A percentile compares a stretch with the other conserved stretches of the same genome.
phyloP scores from a whole-genome alignment of 2,888 invertebrate genomes.

The Endotricha flammealis region DNA sequence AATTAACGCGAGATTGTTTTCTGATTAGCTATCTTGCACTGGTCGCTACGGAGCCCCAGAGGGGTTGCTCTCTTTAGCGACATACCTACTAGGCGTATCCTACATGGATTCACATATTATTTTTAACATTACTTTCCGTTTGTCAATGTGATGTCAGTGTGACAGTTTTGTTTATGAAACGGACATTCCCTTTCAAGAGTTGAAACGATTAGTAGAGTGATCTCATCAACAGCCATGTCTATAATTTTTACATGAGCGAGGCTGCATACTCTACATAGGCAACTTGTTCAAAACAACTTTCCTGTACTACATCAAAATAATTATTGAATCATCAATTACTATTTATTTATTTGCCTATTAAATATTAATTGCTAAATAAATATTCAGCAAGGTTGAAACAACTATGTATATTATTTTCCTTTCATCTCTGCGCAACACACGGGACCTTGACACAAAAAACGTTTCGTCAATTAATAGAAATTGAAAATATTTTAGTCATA shows the following conservation, averaged over 20 bases:
- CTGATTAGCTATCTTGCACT: constrained; percentile 13
- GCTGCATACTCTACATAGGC: too few species aligned
- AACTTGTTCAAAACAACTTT: too few species aligned
- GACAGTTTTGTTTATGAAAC: too few species aligned
- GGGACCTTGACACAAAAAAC: constrained; percentile 58
- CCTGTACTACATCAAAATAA: not conserved
- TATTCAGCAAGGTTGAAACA: constrained; percentile 57
- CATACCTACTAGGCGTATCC: too few species aligned
- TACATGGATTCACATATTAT: too few species aligned
- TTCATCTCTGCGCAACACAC: constrained; percentile 59
- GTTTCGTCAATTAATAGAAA: constrained; percentile 59
- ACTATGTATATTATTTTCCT: constrained; percentile 61
- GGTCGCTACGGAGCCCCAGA: constrained; percentile 2
- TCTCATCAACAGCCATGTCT: too few species aligned
- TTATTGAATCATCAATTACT: constrained; percentile 8
- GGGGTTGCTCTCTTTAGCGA: too few species aligned
- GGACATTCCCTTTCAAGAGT: too few species aligned
- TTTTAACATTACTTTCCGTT: too few species aligned
- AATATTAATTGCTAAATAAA: constrained; percentile 48
- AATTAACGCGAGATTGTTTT: constrained; percentile 24
- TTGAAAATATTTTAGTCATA: constrained; percentile 39
- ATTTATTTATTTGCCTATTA: constrained; percentile 30
- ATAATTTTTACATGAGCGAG: too few species aligned
- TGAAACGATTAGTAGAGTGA: too few species aligned
- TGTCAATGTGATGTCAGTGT: too few species aligned